Base-by-base conservation (phyloP, 2,113 vertebrate genomes). In the Poecilia latipinna region DNA sequence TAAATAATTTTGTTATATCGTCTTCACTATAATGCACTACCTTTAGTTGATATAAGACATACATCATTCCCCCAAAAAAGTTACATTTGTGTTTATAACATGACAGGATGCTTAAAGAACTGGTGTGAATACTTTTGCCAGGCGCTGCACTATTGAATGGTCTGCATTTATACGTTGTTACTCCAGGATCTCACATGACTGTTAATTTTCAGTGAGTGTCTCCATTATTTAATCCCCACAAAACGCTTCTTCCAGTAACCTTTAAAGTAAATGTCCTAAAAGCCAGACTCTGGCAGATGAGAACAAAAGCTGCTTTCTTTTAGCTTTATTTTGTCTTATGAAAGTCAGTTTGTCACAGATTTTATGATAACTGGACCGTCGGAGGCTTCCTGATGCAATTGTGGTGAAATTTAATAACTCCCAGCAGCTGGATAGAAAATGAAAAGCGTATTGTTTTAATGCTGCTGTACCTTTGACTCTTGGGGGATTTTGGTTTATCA, bases 371-470 rank as follows among this genome's bases (percentile, higher is more conserved):
- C 24, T 31, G 17, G 72, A 32, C 37, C 26, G 32, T 31, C 28
- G 5, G 26, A 29, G 29, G n/a, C 39, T 29, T 33, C 39, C 42
- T 26, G 29, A 73, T 65, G 61, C 7, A 64, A 74, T 60, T 60
- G 48, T n/a, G 7, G 15, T 57, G 44, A 29, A 66, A 66, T 37
- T 66, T 28, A 74, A 66, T 66, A 74, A 28, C 48, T 39, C n/a
- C 48, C 63, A 66, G 72, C 61, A 60, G 72, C 61, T 74, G 61
- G 70, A 48, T 44, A 62, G 42, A 24, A 19, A 44, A 67, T 44
- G 51, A 69, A 69, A 51, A 74, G 42, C 42, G 3, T 65, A 54
- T 74, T 74, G 61, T 73, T 63, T 64, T 73, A 73, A 73, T 54
- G 71, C 42, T 51, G 5, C 17, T 33, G 42, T 65, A 35, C n/a